These are phyloP conservation scores for Erinaceus europaeus DNA, from an alignment of 2,113 vertebrate genomes.

Conservation along the genomic window DNA sequence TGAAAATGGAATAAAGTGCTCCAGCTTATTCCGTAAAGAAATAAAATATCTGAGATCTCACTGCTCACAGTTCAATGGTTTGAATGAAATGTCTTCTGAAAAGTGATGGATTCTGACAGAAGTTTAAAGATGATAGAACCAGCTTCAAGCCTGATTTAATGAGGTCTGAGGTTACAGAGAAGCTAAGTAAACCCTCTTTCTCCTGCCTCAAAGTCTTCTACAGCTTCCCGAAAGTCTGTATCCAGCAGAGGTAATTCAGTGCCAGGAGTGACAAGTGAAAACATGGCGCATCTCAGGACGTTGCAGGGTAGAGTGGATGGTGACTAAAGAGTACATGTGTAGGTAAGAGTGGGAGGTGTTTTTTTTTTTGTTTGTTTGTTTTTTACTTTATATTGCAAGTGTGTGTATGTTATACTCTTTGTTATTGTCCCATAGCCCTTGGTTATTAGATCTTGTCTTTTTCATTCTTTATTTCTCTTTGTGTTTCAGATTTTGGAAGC, in stretches of 20 bases:
- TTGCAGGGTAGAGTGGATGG: background rate
- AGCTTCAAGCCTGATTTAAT: background rate
- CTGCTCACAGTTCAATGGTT: background rate
- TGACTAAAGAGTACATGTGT: accelerated
- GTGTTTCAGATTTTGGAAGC: background rate
- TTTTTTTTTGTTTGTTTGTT: no score
- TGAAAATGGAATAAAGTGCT: background rate
- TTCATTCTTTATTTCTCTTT: background rate
- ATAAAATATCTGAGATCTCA: background rate
- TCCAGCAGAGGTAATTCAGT: no score
- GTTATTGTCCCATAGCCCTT: background rate
- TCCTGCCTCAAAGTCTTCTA: background rate
- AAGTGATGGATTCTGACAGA: background rate
- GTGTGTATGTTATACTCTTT: accelerated
- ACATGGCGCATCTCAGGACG: background rate
- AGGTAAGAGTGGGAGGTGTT: background rate
- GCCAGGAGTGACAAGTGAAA: background rate
- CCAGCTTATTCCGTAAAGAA: background rate
- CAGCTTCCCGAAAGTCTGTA: no score
- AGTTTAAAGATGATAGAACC: background rate
- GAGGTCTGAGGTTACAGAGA: background rate
- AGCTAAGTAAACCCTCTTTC: background rate
- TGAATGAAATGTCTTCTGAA: background rate
- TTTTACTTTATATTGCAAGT: background rate
- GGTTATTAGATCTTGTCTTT: background rate